Evolutionary conservation across 2,113 vertebrate species (phyloP), one percentile per base, ranked within the genome.

Genomic region (Spheniscus mendiculus): DNA sequence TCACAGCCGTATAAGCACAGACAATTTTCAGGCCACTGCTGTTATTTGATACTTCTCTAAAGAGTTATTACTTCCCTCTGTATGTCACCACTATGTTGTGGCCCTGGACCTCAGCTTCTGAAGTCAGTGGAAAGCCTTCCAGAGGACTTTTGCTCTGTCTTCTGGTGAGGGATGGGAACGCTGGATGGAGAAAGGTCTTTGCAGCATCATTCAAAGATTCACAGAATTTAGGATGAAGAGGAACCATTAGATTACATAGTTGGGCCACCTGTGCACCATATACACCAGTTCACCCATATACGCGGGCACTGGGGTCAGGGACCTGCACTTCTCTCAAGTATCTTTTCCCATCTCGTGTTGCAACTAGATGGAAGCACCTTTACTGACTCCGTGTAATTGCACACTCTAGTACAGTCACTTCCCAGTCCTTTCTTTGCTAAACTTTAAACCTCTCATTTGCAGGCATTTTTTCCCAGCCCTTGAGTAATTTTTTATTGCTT

Each of bases 281-380:
- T 11, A 11, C 7, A 65, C 4, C 59, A 58, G 16, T 44, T 94
- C 27, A 84, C 7, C 20, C 25, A 8, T 9, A 8, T 8, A 23
- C 0, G 0, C 3, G 34, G n/a, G n/a, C 12, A 49, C 5, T 11
- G 3, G 20, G 21, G 25, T 42, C 52, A 77, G 36, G 7, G 49
- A 70, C 25, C 22, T 56, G 4, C 7, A 7, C 17, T 83, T 30
- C 38, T 85, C 29, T 52, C 12, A 15, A 74, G 4, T 22, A 27
- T 55, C 32, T 76, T 69, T 58, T 87, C 25, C 26, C 4, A 49
- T n/a, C n/a, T 66, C 3, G 1, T n/a, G 17, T 70, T 3, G 1
- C 27, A 84, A 66, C 16, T 21, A 55, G 29, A 38, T 22, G 61
- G 38, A 89, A 82, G 19, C 16, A 76, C 17, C 38, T 79, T 79